phyloP scores from a whole-genome alignment of 1,140 invertebrate species.

The Thereuonema tuberculata region DNA sequence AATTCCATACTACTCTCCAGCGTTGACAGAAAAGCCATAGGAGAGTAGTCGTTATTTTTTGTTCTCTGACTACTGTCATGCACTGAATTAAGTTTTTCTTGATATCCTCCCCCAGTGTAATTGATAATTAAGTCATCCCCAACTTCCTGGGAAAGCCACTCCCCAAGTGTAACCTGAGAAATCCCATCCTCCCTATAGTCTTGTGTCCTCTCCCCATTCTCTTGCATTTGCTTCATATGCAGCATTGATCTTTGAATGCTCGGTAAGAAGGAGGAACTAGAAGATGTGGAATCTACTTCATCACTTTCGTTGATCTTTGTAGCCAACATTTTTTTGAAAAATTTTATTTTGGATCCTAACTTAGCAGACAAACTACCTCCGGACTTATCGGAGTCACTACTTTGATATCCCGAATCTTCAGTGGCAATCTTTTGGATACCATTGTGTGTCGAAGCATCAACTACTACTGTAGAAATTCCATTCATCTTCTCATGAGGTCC shows the following conservation, averaged over 20 bases:
- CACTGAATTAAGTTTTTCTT: neutral
- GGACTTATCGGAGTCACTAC: neutral
- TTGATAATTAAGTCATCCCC: neutral
- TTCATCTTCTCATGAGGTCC: neutral
- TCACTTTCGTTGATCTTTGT: neutral
- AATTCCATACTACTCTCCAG: neutral
- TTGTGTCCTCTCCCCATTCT: too few relatives aligned
- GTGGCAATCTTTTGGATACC: neutral
- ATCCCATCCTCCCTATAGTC: too few relatives aligned
- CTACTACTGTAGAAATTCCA: neutral
- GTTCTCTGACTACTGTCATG: neutral
- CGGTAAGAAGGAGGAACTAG: neutral
- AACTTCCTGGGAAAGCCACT: neutral
- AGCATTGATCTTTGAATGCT: too few relatives aligned
- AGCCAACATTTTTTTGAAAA: neutral
- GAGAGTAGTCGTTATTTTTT: neutral
- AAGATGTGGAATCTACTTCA: too few relatives aligned
- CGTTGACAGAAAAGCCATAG: neutral
- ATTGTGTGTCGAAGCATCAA: neutral
- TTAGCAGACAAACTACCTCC: neutral
- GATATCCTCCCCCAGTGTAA: neutral
- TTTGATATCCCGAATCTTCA: conserved; percentile 1
- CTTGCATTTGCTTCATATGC: too few relatives aligned
- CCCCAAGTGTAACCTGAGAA: neutral
- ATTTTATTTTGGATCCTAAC: neutral